Conservation (phyloP, 2,888 invertebrate species). For the Ochropacha duplaris region DNA sequence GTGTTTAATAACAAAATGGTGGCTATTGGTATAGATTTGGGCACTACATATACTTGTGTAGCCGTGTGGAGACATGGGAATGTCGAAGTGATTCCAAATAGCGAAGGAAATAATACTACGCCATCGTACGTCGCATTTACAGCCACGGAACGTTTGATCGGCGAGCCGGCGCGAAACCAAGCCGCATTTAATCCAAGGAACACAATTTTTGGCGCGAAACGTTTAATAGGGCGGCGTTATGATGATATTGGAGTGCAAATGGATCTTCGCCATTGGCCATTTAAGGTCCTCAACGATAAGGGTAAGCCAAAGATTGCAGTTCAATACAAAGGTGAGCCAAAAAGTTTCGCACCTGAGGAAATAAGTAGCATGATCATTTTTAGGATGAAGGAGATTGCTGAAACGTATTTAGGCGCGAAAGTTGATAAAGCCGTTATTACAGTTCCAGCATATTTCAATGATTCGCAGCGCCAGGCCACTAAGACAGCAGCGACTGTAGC, state of each 20-base stretch:
- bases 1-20: slow-evolving; percentile 43
- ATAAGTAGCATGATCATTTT: slow-evolving; percentile 63
- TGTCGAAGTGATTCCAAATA: slow-evolving; percentile 63
- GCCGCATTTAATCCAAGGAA: slow-evolving; percentile 54
- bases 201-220: slow-evolving; percentile 63
- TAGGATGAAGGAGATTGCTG: slow-evolving; percentile 62
- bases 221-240: slow-evolving; percentile 58
- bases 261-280: slow-evolving; percentile 60
- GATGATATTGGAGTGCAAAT: slow-evolving; percentile 61
- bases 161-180: slow-evolving; percentile 63
- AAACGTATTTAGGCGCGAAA: slow-evolving; percentile 47
- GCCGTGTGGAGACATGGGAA: slow-evolving; percentile 58
- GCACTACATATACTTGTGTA: slow-evolving; percentile 62
- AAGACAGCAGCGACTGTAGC: slow-evolving; percentile 55
- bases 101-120: slow-evolving; percentile 57
- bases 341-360: slow-evolving; percentile 60
- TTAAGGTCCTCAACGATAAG: slow-evolving; percentile 47
- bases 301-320: slow-evolving; percentile 63
- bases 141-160: slow-evolving; percentile 49
- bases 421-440: slow-evolving; percentile 64
- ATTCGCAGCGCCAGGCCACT: slow-evolving; percentile 62
- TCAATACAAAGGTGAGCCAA: slow-evolving; percentile 48
- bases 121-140: slow-evolving; percentile 67
- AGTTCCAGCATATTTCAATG: slow-evolving; percentile 67
- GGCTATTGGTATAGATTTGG: slow-evolving; percentile 67